These are phyloP conservation scores for Mirounga angustirostris DNA, from an alignment of 2,113 vertebrate species.

Conservation along the genomic window DNA sequence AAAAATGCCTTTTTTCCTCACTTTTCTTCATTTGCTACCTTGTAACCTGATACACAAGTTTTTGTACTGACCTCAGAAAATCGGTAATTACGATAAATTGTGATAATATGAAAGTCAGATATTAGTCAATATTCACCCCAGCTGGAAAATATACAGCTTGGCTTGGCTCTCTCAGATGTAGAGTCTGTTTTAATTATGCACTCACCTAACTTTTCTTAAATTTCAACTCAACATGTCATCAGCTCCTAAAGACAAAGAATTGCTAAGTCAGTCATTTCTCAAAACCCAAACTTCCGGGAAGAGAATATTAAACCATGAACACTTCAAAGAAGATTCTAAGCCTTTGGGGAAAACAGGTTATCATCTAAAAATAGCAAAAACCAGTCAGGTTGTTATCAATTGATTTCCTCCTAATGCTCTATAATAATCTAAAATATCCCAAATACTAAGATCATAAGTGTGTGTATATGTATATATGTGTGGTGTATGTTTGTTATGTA, in stretches of 20 bases:
- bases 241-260: conserved; percentile 10
- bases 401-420: not conserved
- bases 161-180: conserved; percentile 39
- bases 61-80: conserved; percentile 51
- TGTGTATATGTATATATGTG: too few relatives aligned
- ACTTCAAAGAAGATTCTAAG: not conserved
- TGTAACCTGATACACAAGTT: conserved; percentile 26
- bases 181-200: conserved; percentile 71
- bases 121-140: not conserved
- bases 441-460: too few relatives aligned
- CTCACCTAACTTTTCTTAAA: conserved; percentile 65
- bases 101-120: conserved; percentile 63
- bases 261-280: conserved; percentile 11
- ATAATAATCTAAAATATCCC: not conserved
- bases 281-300: conserved; percentile 12
- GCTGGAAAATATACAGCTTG: conserved; percentile 4
- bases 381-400: not conserved
- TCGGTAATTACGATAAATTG: conserved; percentile 40
- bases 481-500: not conserved
- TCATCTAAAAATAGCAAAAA: not conserved
- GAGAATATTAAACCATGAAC: conserved; percentile 46
- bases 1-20: conserved; percentile 56
- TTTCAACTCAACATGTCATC: conserved; percentile 60
- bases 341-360: not conserved
- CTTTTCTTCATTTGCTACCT: conserved; percentile 66